Base-by-base conservation (phyloP, 2,113 vertebrate species). In the Nannobrachium achirus region DNA sequence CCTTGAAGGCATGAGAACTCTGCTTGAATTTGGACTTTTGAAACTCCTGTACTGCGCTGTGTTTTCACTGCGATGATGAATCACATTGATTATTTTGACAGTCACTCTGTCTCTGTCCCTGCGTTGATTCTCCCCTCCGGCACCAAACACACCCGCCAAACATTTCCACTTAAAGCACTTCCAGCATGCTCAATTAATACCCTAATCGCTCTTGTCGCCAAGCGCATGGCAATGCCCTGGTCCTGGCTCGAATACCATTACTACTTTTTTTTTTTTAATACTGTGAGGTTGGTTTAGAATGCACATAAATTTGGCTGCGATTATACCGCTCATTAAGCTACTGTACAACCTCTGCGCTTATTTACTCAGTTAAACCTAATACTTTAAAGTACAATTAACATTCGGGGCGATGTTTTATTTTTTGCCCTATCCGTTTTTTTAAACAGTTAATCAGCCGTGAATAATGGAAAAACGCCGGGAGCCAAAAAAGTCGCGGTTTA, bases 341-440 rank as follows among this genome's bases (percentile, higher is more conserved):
- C 78, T 52, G 63, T 52, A 72, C 82, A 79, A 82, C 80, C 84
- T 63, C 76, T 83, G 66, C 71, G 76, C 76, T 86, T 83, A 87
- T 86, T 90, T 87, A 86, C 80, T 81, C 78, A 85, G 83, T 89
- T 84, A 89, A 25, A 88, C 79, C 86, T 58, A 70, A 77, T 79
- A 58, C 76, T 85, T 89, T 75, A 73, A n/a, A 72, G 65, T 75
- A 75, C 69, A 71, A 69, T 81, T 85, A 84, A 81, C 75, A 87
- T 81, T 56, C 3, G 45, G 40, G 41, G 11, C n/a, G n/a, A n/a
- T 66, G 56, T 66, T 78, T 82, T 80, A 58, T 77, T 86, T 79
- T 66, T 56, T 25, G 25, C 25, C 25, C 25, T 25, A 25, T 25
- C 25, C 25, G 2, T 53, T 68, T 83, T 78, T 64, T 66, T 52